These are phyloP conservation scores for Prietella phreatophila DNA, from an alignment of 2,113 vertebrate genomes.

Conservation along the genomic window DNA sequence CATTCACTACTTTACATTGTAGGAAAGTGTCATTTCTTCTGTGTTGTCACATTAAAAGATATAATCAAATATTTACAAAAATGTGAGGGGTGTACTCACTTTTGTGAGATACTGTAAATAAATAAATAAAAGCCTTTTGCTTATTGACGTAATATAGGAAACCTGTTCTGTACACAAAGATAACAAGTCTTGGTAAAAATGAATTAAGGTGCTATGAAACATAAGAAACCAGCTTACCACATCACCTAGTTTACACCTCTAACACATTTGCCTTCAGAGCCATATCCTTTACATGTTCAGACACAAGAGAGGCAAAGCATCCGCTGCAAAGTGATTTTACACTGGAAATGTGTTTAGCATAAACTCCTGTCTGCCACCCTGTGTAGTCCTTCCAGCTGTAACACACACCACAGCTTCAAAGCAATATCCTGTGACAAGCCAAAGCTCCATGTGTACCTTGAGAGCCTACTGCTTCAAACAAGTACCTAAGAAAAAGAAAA, in stretches of 20 bases:
- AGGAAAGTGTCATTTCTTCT: too few relatives aligned
- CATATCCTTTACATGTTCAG: slow-evolving; percentile 29
- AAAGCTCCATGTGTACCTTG: slow-evolving; percentile 58
- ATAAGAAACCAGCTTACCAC: slow-evolving; percentile 6
- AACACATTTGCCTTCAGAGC: slow-evolving; percentile 37
- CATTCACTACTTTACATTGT: too few relatives aligned
- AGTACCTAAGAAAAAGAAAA: slow-evolving; percentile 6
- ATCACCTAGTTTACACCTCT: slow-evolving; percentile 28
- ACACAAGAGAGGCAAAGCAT: slow-evolving; percentile 42
- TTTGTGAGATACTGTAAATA: too few relatives aligned
- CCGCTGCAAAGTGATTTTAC: slow-evolving; percentile 71
- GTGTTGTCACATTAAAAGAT: too few relatives aligned
- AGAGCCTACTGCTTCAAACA: slow-evolving; percentile 59
- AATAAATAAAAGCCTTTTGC: not conserved
- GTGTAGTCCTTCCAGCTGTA: slow-evolving; percentile 72
- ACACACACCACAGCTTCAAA: slow-evolving; percentile 64
- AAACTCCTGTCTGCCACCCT: slow-evolving; percentile 60
- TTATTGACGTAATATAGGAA: not conserved
- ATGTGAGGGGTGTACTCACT: too few relatives aligned
- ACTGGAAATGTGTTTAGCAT: slow-evolving; percentile 63
- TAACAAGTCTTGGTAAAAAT: not conserved
- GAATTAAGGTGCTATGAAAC: not conserved
- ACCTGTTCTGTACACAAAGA: not conserved
- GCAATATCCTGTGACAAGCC: slow-evolving; percentile 41
- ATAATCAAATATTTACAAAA: too few relatives aligned